Evolutionary conservation across 2,113 vertebrate genomes (phyloP).

Genomic region (Lepus americanus): DNA sequence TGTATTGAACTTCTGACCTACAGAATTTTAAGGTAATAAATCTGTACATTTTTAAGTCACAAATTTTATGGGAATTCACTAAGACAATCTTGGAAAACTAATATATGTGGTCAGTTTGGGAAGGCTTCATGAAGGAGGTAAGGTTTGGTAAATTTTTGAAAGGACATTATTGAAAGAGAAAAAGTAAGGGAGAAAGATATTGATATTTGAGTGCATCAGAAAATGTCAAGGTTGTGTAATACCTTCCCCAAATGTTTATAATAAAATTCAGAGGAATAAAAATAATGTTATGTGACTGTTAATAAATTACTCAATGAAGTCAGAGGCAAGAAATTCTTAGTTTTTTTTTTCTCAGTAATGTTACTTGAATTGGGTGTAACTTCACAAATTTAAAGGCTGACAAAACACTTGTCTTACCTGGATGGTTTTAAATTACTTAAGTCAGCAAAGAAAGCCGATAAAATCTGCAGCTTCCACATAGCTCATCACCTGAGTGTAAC

Average conservation of each 20-base stretch:
- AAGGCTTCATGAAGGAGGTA: background rate
- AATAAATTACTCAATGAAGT: conserved; percentile 14
- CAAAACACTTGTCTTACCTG: conserved; percentile 59
- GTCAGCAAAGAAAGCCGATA: conserved; percentile 72
- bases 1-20: background rate
- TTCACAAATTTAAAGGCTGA: conserved; percentile 53
- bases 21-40: background rate
- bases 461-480: conserved; percentile 22
- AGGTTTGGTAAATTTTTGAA: conserved; percentile 25
- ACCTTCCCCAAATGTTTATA: background rate
- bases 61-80: background rate
- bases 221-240: background rate
- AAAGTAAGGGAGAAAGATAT: background rate
- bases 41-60: background rate
- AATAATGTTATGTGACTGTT: background rate
- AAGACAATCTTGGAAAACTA: background rate
- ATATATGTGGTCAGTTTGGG: background rate
- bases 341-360: conserved; percentile 11
- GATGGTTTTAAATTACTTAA: conserved; percentile 68
- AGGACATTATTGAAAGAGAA: background rate
- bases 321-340: conserved; percentile 4
- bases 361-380: conserved; percentile 33
- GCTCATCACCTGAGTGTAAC: conserved; percentile 45
- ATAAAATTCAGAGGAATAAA: conserved; percentile 15
- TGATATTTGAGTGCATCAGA: background rate